Conservation (phyloP, 2,113 vertebrate genomes). For the Colius striatus region DNA sequence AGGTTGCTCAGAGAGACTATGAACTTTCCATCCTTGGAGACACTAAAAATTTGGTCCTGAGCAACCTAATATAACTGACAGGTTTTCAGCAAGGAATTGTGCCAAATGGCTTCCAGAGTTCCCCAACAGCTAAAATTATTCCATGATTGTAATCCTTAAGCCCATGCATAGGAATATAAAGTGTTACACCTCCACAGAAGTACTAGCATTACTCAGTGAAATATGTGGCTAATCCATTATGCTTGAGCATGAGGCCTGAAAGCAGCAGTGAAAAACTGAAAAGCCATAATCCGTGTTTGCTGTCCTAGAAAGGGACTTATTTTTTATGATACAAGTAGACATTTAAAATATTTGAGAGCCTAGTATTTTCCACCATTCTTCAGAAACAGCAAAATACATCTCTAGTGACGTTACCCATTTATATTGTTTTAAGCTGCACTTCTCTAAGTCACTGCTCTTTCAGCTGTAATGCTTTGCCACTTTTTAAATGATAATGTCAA, state of each 20-base stretch:
- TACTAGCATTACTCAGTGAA: neutral
- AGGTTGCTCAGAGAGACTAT: neutral
- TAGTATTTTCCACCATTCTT: neutral
- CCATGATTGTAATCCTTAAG: neutral
- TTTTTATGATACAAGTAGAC: neutral
- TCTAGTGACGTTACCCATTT: no score
- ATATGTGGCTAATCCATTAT: neutral
- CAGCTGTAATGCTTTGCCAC: neutral
- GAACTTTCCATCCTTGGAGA: neutral
- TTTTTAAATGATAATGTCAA: neutral
- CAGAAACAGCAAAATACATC: no score
- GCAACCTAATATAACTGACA: neutral
- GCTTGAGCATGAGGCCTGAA: neutral
- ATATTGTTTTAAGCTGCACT: no score
- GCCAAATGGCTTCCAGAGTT: neutral
- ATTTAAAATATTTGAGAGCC: neutral
- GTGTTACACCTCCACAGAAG: neutral
- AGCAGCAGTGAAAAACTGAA: neutral
- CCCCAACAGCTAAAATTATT: neutral
- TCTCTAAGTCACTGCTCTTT: neutral
- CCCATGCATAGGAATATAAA: neutral
- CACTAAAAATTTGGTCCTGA: neutral
- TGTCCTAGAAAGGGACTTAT: neutral
- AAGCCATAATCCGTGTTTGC: neutral
- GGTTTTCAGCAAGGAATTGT: neutral